Evolutionary conservation across 2,888 invertebrate species (phyloP).

Genomic region (Zeuzera pyrina): DNA sequence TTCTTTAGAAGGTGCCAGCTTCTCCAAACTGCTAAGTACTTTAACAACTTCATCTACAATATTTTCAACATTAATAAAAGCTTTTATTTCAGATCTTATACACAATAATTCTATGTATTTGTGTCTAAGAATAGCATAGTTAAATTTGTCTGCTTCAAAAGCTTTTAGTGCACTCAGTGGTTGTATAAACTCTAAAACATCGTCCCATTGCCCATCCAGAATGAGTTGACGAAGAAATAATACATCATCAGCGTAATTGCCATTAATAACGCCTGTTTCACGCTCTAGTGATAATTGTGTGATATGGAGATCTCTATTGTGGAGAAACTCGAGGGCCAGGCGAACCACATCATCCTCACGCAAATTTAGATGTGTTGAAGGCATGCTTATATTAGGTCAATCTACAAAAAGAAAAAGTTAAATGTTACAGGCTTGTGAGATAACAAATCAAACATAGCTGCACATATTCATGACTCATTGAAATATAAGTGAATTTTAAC

Average conservation of each 20-base stretch:
- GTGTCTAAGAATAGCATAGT: constrained; percentile 90
- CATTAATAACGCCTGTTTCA: constrained; percentile 96
- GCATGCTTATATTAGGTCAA: no score
- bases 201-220: constrained; percentile 98
- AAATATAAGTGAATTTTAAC: no score
- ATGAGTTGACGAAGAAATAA: constrained; percentile 95
- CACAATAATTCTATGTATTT: constrained; percentile 95
- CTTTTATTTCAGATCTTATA: constrained; percentile 93
- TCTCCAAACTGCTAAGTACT: constrained; percentile 90
- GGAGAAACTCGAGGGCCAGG: constrained; percentile 87
- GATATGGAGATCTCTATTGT: constrained; percentile 93
- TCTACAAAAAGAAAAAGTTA: no score
- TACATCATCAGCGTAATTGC: constrained; percentile 93
- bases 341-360: constrained; percentile 93
- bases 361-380: constrained; percentile 86
- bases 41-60: constrained; percentile 96
- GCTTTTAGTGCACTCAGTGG: constrained; percentile 87
- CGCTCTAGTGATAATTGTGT: constrained; percentile 92
- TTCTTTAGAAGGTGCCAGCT: constrained; percentile 91
- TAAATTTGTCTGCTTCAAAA: constrained; percentile 89
- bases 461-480: no score
- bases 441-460: no score
- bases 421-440: no score
- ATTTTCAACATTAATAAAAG: constrained; percentile 88
- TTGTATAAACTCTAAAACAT: constrained; percentile 95